Conservation (phyloP, 2,113 vertebrate genomes). For the Phalacrocorax aristotelis region DNA sequence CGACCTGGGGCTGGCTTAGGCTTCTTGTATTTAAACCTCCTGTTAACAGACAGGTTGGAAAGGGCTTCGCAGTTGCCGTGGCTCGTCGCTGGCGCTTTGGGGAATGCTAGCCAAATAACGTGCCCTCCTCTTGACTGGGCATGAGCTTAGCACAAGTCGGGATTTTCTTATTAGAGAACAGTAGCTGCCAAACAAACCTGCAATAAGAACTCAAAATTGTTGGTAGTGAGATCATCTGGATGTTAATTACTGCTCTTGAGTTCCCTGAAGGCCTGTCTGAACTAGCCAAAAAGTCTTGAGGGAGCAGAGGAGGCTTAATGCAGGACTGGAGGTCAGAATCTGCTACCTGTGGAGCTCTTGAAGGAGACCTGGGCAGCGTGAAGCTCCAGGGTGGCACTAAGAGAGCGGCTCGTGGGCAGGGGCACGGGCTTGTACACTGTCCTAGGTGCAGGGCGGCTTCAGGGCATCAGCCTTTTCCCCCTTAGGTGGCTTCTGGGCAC, state of each 20-base stretch:
- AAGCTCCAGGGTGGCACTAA: fast-evolving
- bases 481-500: not conserved
- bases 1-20: not conserved
- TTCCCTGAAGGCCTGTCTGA: not conserved
- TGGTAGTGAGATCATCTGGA: not conserved
- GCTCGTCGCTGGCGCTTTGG: not conserved
- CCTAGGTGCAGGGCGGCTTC: fast-evolving
- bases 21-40: not conserved
- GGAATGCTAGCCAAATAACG: fast-evolving
- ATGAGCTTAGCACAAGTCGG: not conserved
- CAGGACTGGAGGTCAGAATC: fast-evolving
- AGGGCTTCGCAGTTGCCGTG: not conserved
- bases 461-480: fast-evolving
- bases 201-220: not conserved
- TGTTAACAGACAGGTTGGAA: not conserved
- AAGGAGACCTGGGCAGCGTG: fast-evolving
- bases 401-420: not conserved
- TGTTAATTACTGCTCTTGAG: not conserved
- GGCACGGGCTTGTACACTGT: fast-evolving
- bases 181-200: not conserved
- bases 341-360: not conserved
- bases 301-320: not conserved
- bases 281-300: not conserved
- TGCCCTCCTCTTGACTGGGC: not conserved
- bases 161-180: not conserved